A percentile compares a stretch with the other conserved stretches of the same genome.
Conservation (phyloP, 2,888 invertebrate genomes). For the Protophormia terraenovae region DNA sequence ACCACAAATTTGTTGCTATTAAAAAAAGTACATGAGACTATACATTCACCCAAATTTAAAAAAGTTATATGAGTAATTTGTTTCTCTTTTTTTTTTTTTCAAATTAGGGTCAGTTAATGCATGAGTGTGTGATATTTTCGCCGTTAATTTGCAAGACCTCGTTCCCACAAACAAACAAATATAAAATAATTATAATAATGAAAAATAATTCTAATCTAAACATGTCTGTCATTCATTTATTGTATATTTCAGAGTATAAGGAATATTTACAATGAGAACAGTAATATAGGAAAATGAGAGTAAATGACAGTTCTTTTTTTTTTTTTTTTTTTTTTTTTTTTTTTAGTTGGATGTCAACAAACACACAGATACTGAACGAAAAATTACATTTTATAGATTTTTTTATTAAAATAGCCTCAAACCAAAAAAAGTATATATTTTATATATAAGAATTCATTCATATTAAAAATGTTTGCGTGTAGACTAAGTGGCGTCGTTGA, state of each 20-base stretch:
- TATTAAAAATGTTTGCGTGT: constrained; percentile 57
- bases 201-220: not conserved
- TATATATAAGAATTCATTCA: constrained; percentile 24
- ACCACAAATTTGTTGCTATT: not conserved
- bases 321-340: too few species aligned
- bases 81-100: not conserved
- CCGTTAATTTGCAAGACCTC: constrained; percentile 36
- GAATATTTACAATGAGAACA: not conserved
- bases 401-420: constrained; percentile 28
- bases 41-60: not conserved
- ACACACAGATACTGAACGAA: not conserved
- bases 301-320: not conserved
- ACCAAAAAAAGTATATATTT: not conserved
- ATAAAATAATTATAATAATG: not conserved
- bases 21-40: not conserved
- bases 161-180: not conserved
- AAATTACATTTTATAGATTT: constrained; percentile 27
- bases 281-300: constrained; percentile 19
- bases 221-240: not conserved
- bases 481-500: constrained; percentile 64
- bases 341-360: constrained; percentile 27
- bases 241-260: too few species aligned
- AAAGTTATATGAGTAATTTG: not conserved
- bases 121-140: not conserved
- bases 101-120: constrained; percentile 51